phyloP scores from a whole-genome alignment of 2,113 vertebrate species.

The Natator depressus region DNA sequence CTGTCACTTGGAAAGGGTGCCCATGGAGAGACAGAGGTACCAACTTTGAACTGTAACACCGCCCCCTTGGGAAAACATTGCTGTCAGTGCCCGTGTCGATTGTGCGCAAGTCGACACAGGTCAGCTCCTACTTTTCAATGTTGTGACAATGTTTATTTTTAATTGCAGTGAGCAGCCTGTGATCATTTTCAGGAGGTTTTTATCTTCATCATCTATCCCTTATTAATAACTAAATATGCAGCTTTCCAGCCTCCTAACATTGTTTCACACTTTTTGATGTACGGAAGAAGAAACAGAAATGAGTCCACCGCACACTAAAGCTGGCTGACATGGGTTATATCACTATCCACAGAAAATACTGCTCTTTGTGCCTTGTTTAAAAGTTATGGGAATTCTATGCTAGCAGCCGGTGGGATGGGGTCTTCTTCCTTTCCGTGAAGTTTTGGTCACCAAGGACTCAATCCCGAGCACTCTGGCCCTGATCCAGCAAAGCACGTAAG shows the following conservation, averaged over 20 bases:
- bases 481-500: too few relatives aligned
- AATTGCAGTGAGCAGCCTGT: too few relatives aligned
- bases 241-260: neutral
- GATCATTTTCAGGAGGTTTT: too few relatives aligned
- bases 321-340: neutral
- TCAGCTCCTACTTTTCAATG: neutral
- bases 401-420: neutral
- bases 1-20: neutral
- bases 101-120: neutral
- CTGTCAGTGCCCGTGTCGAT: neutral
- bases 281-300: neutral
- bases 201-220: neutral
- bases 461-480: too few relatives aligned
- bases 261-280: neutral
- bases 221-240: neutral
- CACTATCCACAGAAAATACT: neutral
- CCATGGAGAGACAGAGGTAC: neutral
- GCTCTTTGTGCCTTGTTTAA: neutral
- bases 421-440: too few relatives aligned
- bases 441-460: too few relatives aligned
- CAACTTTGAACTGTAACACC: neutral
- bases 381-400: neutral
- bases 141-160: too few relatives aligned
- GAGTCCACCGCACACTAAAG: neutral
- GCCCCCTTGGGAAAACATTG: neutral